phyloP scores from a whole-genome alignment of 2,888 invertebrate genomes.

The Drosophila meridiana region DNA sequence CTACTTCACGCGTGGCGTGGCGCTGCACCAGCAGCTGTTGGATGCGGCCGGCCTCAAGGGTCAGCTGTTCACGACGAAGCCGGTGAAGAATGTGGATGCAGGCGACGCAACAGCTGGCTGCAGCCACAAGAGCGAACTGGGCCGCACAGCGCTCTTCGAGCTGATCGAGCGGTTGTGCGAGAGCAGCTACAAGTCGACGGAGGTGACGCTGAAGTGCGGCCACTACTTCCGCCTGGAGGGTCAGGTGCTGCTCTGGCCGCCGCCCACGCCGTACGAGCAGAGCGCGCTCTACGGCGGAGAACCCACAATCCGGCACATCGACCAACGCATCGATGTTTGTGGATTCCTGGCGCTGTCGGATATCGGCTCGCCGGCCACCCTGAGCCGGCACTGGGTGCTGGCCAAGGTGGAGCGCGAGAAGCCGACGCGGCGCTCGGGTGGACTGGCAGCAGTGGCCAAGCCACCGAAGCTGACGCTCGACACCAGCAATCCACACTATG shows the following conservation, averaged over 20 bases:
- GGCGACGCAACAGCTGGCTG: constrained; percentile 6
- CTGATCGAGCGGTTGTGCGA: constrained; percentile 90
- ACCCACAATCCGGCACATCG: constrained; percentile 83
- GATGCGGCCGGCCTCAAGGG: constrained; percentile 90
- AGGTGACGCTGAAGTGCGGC: constrained; percentile 90
- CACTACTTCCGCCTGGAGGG: constrained; percentile 88
- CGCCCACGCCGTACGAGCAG: constrained; percentile 86
- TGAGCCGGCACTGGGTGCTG: constrained; percentile 95
- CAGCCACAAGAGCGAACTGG: constrained; percentile 82
- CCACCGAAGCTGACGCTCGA: constrained; percentile 64
- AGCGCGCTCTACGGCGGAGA: constrained; percentile 40
- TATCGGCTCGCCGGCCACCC: constrained; percentile 95
- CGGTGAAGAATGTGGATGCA: constrained; percentile 52
- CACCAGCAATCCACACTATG: constrained; percentile 74
- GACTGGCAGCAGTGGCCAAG: constrained; percentile 83
- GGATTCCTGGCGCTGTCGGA: constrained; percentile 96
- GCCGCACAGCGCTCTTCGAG: constrained; percentile 81
- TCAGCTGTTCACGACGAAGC: constrained; percentile 77
- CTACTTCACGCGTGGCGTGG: constrained; percentile 84
- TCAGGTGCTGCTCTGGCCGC: constrained; percentile 90
- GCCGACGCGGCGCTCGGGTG: constrained; percentile 83
- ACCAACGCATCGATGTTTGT: constrained; percentile 92
- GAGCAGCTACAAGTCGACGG: constrained; percentile 90
- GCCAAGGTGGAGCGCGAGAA: constrained; percentile 88
- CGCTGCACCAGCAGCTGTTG: constrained; percentile 90